Percentiles rank a stretch among this genome's conserved stretches.
These are phyloP conservation scores for Apeira syringaria DNA, from an alignment of 2,888 invertebrate genomes.

Conservation along the genomic window DNA sequence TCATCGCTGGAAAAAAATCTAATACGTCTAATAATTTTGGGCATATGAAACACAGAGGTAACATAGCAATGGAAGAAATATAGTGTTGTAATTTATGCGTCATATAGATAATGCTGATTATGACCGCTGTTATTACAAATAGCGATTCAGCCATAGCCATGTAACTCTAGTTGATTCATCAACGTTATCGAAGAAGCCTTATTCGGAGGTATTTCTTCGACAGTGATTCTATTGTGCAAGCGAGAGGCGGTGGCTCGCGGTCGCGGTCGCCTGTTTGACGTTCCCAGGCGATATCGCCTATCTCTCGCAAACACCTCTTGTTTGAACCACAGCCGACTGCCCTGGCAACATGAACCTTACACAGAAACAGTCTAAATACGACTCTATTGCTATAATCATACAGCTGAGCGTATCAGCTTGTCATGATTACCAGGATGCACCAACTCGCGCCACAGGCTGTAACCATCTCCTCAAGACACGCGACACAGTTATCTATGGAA, in stretches of 20 bases:
- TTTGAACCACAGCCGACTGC: slow-evolving; percentile 72
- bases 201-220: slow-evolving; percentile 44
- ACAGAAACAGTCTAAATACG: slow-evolving; percentile 16
- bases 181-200: slow-evolving; percentile 20
- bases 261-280: slow-evolving; percentile 73
- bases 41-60: too few species aligned
- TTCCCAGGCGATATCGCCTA: slow-evolving; percentile 81
- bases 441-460: slow-evolving; percentile 31
- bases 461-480: slow-evolving; percentile 60
- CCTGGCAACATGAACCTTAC: slow-evolving; percentile 34
- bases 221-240: slow-evolving; percentile 59
- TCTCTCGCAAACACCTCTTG: slow-evolving; percentile 79
- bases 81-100: too few species aligned
- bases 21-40: too few species aligned
- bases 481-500: slow-evolving; percentile 68
- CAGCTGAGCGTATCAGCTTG: slow-evolving; percentile 1
- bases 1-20: too few species aligned
- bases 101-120: too few species aligned
- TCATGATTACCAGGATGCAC: slow-evolving; percentile 21
- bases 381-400: slow-evolving; percentile 29
- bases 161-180: slow-evolving; percentile 14
- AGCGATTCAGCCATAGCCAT: too few species aligned
- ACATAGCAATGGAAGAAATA: too few species aligned
- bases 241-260: slow-evolving; percentile 67
- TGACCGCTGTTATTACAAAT: too few species aligned